Percentiles rank a stretch among this genome's conserved stretches.
Evolutionary conservation across 1,140 invertebrate species (phyloP).

Genomic region (Rhysida immarginata): DNA sequence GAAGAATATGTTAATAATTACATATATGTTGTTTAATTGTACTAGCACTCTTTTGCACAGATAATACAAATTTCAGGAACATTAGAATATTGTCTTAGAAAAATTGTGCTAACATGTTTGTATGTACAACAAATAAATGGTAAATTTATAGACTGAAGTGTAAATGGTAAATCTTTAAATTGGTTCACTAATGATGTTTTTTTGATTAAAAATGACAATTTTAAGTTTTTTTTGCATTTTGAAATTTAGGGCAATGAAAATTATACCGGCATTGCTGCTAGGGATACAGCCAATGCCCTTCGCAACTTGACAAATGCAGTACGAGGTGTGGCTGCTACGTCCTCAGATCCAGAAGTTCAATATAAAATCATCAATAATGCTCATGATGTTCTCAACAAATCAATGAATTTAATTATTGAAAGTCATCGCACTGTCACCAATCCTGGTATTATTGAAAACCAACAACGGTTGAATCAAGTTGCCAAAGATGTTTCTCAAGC

Average conservation of each 20-base stretch:
- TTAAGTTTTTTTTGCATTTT: slow-evolving; percentile 7
- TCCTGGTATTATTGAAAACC: slow-evolving; percentile 40
- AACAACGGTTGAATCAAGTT: slow-evolving; percentile 42
- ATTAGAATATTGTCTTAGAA: too few species aligned
- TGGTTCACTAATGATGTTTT: too few species aligned
- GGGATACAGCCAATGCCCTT: slow-evolving; percentile 59
- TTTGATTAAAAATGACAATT: background rate
- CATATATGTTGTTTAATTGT: too few species aligned
- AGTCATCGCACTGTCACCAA: slow-evolving; percentile 49
- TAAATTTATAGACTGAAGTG: too few species aligned
- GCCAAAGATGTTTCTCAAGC: slow-evolving; percentile 44
- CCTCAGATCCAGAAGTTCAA: slow-evolving; percentile 43
- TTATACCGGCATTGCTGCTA: slow-evolving; percentile 63
- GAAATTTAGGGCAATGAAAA: slow-evolving; percentile 48
- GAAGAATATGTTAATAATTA: too few species aligned
- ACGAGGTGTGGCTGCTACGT: slow-evolving; percentile 52
- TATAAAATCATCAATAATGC: slow-evolving; percentile 50
- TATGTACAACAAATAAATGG: too few species aligned
- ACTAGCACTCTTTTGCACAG: too few species aligned
- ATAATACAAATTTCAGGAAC: too few species aligned
- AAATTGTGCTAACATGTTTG: too few species aligned
- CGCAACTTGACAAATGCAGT: slow-evolving; percentile 51
- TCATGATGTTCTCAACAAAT: slow-evolving; percentile 60
- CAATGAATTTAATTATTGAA: slow-evolving; percentile 58
- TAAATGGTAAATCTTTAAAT: too few species aligned